A percentile compares a stretch with the other conserved stretches of the same genome.
Evolutionary conservation across 2,888 invertebrate species (phyloP).

Genomic region (Myathropa florea): DNA sequence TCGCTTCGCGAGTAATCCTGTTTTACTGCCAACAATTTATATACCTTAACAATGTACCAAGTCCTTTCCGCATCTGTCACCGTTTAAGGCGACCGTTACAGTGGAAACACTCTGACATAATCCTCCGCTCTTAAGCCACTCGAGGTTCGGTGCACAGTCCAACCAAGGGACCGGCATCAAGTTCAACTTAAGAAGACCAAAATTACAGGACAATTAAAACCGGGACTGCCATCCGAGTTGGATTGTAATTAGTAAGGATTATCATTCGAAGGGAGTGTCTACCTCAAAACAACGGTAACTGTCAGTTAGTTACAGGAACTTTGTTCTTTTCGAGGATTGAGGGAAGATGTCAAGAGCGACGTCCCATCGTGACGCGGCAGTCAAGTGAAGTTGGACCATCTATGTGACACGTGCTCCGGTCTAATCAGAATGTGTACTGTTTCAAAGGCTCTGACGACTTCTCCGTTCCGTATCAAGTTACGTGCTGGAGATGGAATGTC

Average conservation of each 20-base stretch:
- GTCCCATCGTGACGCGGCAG: neutral
- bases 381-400: neutral
- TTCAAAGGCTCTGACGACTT: neutral
- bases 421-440: neutral
- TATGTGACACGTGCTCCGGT: neutral
- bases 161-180: neutral
- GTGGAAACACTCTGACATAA: neutral
- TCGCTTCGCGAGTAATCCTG: neutral
- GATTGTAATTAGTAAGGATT: conserved; percentile 42
- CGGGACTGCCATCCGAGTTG: neutral
- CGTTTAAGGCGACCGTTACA: neutral
- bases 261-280: conserved; percentile 17
- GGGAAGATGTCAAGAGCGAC: neutral
- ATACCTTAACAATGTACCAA: neutral
- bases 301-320: neutral
- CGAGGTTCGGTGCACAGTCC: neutral
- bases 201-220: neutral
- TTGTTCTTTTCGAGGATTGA: neutral
- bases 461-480: neutral
- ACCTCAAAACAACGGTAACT: conserved; percentile 6
- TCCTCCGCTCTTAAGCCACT: neutral
- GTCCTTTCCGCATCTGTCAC: neutral
- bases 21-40: neutral
- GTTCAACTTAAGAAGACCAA: neutral
- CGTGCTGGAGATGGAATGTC: neutral